Conservation (phyloP, 2,113 vertebrate species). For the Pelecanus crispus region DNA sequence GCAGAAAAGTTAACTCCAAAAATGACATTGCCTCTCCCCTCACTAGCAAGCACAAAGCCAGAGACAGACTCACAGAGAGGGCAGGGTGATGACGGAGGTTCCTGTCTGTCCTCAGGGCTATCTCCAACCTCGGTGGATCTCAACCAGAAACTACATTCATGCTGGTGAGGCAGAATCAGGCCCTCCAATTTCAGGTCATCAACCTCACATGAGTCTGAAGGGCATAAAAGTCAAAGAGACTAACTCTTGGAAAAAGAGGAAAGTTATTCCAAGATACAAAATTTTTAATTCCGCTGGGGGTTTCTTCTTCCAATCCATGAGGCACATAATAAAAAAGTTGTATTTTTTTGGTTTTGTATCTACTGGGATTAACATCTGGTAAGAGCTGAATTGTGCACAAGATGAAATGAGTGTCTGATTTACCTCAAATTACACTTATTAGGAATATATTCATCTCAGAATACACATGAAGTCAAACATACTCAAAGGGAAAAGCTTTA, state of each 20-base stretch:
- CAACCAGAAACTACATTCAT: background rate
- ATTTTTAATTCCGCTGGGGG: background rate
- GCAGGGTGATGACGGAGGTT: background rate
- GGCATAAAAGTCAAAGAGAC: background rate
- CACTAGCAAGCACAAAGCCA: background rate
- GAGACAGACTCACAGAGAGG: background rate
- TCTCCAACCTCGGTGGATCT: rapidly evolving
- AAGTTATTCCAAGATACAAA: background rate
- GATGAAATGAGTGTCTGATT: background rate
- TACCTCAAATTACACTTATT: background rate
- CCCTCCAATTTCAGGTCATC: background rate
- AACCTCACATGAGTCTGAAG: background rate
- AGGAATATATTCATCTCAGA: background rate
- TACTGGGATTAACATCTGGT: background rate
- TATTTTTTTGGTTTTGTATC: background rate
- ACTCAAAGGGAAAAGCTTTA: background rate
- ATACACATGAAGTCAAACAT: background rate
- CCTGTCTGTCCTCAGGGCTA: background rate
- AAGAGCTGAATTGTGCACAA: background rate
- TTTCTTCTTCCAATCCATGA: background rate
- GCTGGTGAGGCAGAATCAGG: background rate
- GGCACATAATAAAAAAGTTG: background rate
- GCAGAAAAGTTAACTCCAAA: background rate
- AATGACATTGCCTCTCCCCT: background rate
- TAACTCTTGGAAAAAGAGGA: background rate